Evolutionary conservation across 2,888 invertebrate species (phyloP), one percentile per base, ranked within the genome.

Genomic region (Drosophila prostipennis): DNA sequence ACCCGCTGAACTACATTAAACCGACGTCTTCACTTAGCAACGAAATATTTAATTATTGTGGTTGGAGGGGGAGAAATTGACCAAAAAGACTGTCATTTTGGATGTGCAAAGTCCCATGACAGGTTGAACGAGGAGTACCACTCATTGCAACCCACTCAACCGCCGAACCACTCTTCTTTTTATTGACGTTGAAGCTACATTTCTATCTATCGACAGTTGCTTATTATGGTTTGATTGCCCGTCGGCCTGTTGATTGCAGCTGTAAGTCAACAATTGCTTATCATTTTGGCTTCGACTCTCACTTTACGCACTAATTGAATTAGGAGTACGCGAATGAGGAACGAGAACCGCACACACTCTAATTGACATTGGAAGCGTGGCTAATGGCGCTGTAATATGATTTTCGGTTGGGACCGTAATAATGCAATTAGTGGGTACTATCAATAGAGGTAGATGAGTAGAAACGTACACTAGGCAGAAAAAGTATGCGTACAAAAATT

Each of bases 351-450:
- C 39, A 49, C 42, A 67, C 64, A 68, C 65, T 80, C 69, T 64
- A 80, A 80, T 84, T 80, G 80, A 77, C 87, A 84, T 84, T 87
- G 81, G 51, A 72, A 74, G 84, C 82, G 74, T 70, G 70, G 60
- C 87, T 74, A 87, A 81, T 81, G 72, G 63, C 61, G 69, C 64
- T 46, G 67, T 84, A 80, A 84, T 87, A 72, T 78, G 71, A 87
- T 78, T 83, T 80, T 65, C 36, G 53, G 45, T 46, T 46, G 26
- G 72, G 42, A 19, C 37, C 37, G 14, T 11, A 64, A 54, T 70
- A 70, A 70, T 70, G 53, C 63, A 70, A 70, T 70, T 70, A 70
- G 69, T 53, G 53, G 53, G 37, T 48, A 43, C 39, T 39, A 56
- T 48, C 56, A 6, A 32, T 16, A 34, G 29, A 29, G 39, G 67